A percentile compares a stretch with the other conserved stretches of the same genome.
Evolutionary conservation across 1,140 invertebrate genomes (phyloP).

Genomic region (Thrips palmi): DNA sequence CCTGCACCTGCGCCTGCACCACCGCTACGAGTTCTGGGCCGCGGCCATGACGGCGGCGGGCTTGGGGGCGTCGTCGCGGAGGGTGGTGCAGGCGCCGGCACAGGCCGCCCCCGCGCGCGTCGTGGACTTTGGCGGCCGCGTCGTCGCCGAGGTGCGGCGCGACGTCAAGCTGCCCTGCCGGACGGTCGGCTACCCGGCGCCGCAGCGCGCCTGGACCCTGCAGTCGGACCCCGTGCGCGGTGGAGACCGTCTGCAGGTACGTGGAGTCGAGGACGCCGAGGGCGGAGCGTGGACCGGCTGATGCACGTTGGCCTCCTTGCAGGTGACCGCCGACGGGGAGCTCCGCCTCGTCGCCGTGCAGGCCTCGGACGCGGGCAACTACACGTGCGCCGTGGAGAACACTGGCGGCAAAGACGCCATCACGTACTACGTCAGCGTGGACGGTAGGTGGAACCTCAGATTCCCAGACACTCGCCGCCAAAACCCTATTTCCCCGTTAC

Average conservation of each 20-base stretch:
- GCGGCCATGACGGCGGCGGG: conserved; percentile 38
- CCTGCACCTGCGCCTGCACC: conserved; percentile 17
- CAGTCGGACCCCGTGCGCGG: too few relatives aligned
- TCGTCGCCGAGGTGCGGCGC: conserved; percentile 18
- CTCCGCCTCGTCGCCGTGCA: conserved; percentile 16
- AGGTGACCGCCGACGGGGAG: conserved; percentile 10
- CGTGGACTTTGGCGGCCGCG: conserved; percentile 18
- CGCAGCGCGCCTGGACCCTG: conserved; percentile 24
- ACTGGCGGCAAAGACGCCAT: conserved; percentile 24
- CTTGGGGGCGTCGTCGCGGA: conserved; percentile 33
- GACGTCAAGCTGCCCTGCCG: conserved; percentile 24
- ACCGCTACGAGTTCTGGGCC: conserved; percentile 40
- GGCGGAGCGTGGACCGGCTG: too few relatives aligned
- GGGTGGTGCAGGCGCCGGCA: conserved; percentile 13
- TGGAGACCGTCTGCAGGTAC: too few relatives aligned
- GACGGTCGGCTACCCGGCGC: conserved; percentile 23
- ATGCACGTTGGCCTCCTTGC: too few relatives aligned
- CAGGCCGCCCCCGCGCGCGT: conserved; percentile 22
- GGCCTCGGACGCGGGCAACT: conserved; percentile 16
- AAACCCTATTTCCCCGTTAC: too few relatives aligned
- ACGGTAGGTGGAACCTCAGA: too few relatives aligned
- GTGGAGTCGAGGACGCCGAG: too few relatives aligned
- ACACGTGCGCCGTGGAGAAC: conserved; percentile 16
- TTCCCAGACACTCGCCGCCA: too few relatives aligned
- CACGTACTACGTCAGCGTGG: conserved; percentile 24